Percentiles rank a stretch among this genome's conserved stretches.
Evolutionary conservation across 2,113 vertebrate genomes (phyloP).

Genomic region (Dolichallabes microphthalmus): DNA sequence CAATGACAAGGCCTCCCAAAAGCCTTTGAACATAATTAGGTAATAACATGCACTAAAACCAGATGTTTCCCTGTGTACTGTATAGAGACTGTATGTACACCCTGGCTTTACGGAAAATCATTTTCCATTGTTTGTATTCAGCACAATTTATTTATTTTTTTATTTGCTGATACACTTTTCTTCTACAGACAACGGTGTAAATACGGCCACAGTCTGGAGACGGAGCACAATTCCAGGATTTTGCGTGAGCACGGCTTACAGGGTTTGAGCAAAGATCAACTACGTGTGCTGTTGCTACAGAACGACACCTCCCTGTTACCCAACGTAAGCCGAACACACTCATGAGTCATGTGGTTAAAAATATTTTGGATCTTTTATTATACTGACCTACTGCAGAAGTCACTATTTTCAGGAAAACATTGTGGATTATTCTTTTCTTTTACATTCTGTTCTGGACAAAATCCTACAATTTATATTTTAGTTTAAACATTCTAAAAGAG

Average conservation of each 20-base stretch:
- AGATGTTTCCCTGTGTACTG: too few species aligned
- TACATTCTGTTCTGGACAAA: background rate
- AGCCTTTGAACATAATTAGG: too few species aligned
- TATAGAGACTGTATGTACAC: too few species aligned
- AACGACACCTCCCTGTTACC: slow-evolving; percentile 45
- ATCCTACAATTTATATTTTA: background rate
- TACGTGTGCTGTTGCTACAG: slow-evolving; percentile 42
- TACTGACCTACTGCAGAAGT: background rate
- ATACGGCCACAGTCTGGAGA: slow-evolving; percentile 41
- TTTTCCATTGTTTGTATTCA: background rate
- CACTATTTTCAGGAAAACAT: background rate
- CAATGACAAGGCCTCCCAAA: too few species aligned
- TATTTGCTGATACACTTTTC: background rate
- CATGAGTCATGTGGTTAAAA: background rate
- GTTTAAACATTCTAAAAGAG: background rate
- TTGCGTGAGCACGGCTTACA: slow-evolving; percentile 27
- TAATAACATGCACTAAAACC: too few species aligned
- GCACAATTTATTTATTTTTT: background rate
- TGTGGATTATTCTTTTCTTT: background rate
- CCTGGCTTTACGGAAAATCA: background rate
- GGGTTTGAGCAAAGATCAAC: slow-evolving; percentile 31
- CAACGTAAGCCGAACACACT: slow-evolving; percentile 31
- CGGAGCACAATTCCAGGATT: slow-evolving; percentile 43
- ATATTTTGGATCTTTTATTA: background rate
- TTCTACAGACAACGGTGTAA: slow-evolving; percentile 24